Percentiles rank a stretch among this genome's conserved stretches.
Conservation (phyloP, 2,888 invertebrate genomes). For the Sepioteuthis lessoniana region DNA sequence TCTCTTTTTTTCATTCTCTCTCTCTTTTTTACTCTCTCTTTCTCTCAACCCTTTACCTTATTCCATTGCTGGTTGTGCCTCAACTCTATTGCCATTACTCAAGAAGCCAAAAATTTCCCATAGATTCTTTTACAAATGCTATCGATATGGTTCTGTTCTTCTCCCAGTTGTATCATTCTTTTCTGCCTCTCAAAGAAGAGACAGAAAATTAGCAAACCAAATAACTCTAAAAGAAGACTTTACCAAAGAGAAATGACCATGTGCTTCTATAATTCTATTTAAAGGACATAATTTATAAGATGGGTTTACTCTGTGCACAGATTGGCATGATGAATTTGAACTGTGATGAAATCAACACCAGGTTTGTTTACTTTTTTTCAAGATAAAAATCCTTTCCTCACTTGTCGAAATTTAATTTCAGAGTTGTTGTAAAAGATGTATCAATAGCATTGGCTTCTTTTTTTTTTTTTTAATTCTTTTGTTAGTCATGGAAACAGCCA, state of each 20-base stretch:
- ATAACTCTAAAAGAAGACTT: background rate
- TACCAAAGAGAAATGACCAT: too few relatives aligned
- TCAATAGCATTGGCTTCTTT: background rate
- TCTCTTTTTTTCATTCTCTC: background rate
- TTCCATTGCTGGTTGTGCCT: background rate
- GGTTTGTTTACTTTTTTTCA: background rate
- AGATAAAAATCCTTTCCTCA: background rate
- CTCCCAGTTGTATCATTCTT: background rate
- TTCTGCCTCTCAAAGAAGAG: background rate
- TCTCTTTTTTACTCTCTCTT: background rate
- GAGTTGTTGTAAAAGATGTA: background rate
- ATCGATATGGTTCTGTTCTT: background rate
- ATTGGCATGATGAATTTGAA: background rate
- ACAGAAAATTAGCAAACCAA: background rate
- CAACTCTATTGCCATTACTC: background rate
- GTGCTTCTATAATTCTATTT: too few relatives aligned
- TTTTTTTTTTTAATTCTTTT: background rate
- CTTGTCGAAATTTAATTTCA: background rate
- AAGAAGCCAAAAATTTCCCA: background rate
- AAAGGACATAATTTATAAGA: background rate
- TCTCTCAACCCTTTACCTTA: background rate
- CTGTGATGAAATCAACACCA: slow-evolving; percentile 33
- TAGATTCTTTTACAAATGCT: background rate
- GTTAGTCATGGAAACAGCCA: background rate
- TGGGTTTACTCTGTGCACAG: slow-evolving; percentile 23